phyloP scores from a whole-genome alignment of 2,888 invertebrate species.

The Scaptomyza parva region DNA sequence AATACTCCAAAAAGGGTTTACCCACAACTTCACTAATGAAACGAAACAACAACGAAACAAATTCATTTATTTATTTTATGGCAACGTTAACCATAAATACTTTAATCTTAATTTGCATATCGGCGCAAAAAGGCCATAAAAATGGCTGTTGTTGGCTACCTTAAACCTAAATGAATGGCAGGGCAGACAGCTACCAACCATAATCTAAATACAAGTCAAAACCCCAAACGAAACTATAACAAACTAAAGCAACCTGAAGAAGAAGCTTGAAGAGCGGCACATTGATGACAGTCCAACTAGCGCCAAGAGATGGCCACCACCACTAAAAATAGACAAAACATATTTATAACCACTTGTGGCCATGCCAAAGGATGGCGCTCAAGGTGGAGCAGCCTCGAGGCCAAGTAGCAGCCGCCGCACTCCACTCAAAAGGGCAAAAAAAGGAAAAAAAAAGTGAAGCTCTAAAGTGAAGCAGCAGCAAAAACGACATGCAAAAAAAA shows the following conservation, averaged over 20 bases:
- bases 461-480: constrained; percentile 16
- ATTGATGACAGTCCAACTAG: constrained; percentile 44
- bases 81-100: constrained; percentile 14
- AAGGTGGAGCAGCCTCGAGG: constrained; percentile 25
- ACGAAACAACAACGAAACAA: not conserved
- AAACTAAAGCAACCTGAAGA: constrained; percentile 19
- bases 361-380: constrained; percentile 47
- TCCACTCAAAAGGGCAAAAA: constrained; percentile 26
- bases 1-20: not conserved
- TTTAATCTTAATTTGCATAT: constrained; percentile 29
- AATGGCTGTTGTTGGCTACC: not conserved
- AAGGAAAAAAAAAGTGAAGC: no score
- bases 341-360: constrained; percentile 59
- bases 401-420: constrained; percentile 47
- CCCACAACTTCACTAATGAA: not conserved
- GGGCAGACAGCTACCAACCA: no score
- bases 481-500: constrained; percentile 36
- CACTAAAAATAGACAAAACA: constrained; percentile 64
- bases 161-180: constrained; percentile 22
- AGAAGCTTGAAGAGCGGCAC: constrained; percentile 4
- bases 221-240: constrained; percentile 14
- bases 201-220: constrained; percentile 43
- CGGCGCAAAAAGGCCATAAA: constrained; percentile 1
- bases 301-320: constrained; percentile 9
- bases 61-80: not conserved